Conservation (phyloP, 2,797 vertebrate genomes). For the Morelia viridis region DNA sequence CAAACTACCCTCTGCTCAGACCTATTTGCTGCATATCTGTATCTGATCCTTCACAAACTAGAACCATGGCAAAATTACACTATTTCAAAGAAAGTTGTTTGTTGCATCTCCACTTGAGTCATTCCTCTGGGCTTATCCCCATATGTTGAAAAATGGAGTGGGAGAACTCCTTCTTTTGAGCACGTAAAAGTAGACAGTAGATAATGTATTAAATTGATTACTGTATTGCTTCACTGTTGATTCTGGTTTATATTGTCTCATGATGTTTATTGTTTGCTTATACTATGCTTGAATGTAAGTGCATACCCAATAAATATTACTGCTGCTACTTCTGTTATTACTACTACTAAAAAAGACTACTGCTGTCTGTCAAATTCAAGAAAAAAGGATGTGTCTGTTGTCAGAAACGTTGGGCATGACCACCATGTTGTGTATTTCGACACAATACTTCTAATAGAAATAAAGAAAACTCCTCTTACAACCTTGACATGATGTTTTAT, state of each 20-base stretch:
- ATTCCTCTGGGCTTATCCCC: background rate
- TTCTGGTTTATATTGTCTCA: background rate
- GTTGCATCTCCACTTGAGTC: background rate
- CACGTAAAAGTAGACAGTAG: background rate
- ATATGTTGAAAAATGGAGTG: too few relatives aligned
- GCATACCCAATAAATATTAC: background rate
- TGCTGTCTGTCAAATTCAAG: background rate
- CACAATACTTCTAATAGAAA: background rate
- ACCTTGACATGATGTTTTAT: slow-evolving; percentile 17
- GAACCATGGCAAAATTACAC: background rate
- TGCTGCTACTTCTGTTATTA: background rate
- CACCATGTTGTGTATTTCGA: background rate
- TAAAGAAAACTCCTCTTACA: background rate
- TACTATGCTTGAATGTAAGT: background rate
- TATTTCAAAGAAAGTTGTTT: background rate
- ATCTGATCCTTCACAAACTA: background rate
- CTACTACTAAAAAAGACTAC: background rate
- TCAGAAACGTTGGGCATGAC: background rate
- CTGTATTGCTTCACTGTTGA: background rate
- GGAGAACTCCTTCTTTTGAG: background rate
- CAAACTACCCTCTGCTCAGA: background rate
- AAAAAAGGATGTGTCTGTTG: background rate
- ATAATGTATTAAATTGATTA: background rate
- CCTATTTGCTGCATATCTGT: background rate
- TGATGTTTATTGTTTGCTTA: background rate